These are phyloP conservation scores for Micrasema longulum DNA, from an alignment of 1,140 invertebrate species.

Conservation along the genomic window DNA sequence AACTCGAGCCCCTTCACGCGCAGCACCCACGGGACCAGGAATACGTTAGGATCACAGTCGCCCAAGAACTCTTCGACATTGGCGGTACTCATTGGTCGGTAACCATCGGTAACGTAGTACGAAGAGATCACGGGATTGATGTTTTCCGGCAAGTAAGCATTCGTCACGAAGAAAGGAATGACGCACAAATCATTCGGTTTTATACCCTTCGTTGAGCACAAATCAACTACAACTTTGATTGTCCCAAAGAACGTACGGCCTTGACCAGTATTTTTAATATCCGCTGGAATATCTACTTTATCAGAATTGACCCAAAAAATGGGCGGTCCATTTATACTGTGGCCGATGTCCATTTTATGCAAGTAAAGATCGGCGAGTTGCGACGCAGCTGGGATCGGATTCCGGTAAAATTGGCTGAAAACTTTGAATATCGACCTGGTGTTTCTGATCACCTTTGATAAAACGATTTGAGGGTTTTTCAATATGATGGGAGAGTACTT, in stretches of 20 bases:
- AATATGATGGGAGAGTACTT: slow-evolving; percentile 58
- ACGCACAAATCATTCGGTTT: slow-evolving; percentile 60
- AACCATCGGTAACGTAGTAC: slow-evolving; percentile 58
- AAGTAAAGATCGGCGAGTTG: slow-evolving; percentile 54
- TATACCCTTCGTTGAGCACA: slow-evolving; percentile 60
- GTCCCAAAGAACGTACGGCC: slow-evolving; percentile 51
- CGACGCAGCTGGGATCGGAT: slow-evolving; percentile 55
- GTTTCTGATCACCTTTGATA: slow-evolving; percentile 59
- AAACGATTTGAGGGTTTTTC: slow-evolving; percentile 57
- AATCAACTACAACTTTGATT: slow-evolving; percentile 58
- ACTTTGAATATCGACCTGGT: slow-evolving; percentile 58
- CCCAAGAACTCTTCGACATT: slow-evolving; percentile 58
- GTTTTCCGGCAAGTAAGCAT: slow-evolving; percentile 51
- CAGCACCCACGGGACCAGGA: slow-evolving; percentile 59
- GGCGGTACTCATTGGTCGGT: slow-evolving; percentile 56
- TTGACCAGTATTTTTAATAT: slow-evolving; percentile 6
- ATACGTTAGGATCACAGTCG: slow-evolving; percentile 56
- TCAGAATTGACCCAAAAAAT: slow-evolving; percentile 58
- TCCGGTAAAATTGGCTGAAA: slow-evolving; percentile 58
- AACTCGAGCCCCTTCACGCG: slow-evolving; percentile 61
- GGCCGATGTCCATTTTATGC: slow-evolving; percentile 55
- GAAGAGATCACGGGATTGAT: slow-evolving; percentile 58
- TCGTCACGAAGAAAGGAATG: slow-evolving; percentile 58
- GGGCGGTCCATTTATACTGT: slow-evolving; percentile 57
- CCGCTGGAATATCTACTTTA: slow-evolving; percentile 14